A percentile compares a stretch with the other conserved stretches of the same genome.
These are phyloP conservation scores for Tortricodes alternella DNA, from an alignment of 2,888 invertebrate genomes.

Conservation along the genomic window DNA sequence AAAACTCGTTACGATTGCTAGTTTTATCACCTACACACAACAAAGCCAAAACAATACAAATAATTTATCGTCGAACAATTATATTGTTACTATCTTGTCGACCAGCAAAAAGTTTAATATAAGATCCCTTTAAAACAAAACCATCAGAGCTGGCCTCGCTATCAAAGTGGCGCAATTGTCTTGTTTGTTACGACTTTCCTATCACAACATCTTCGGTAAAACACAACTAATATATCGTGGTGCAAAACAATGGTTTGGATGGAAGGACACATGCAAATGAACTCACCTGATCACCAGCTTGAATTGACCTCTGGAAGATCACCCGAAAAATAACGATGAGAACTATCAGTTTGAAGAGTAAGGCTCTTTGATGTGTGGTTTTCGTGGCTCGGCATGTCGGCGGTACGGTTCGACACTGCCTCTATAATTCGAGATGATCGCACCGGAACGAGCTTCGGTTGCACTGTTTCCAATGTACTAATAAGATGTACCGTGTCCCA, in stretches of 20 bases:
- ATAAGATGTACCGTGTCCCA: neutral
- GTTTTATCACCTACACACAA: too few relatives aligned
- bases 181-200: slow-evolving; percentile 45
- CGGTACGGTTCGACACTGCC: slow-evolving; percentile 64
- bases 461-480: slow-evolving; percentile 51
- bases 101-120: slow-evolving; percentile 25
- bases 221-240: slow-evolving; percentile 57
- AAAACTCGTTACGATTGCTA: too few relatives aligned
- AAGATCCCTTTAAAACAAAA: slow-evolving; percentile 28
- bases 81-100: neutral
- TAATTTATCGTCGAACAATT: too few relatives aligned
- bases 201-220: slow-evolving; percentile 50
- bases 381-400: slow-evolving; percentile 54
- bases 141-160: slow-evolving; percentile 20
- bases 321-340: slow-evolving; percentile 28
- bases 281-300: slow-evolving; percentile 41
- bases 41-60: too few relatives aligned
- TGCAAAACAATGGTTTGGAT: slow-evolving; percentile 58
- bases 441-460: slow-evolving; percentile 67
- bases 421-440: slow-evolving; percentile 65
- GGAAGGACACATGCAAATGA: slow-evolving; percentile 67
- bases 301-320: slow-evolving; percentile 40
- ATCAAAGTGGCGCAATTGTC: slow-evolving; percentile 38
- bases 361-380: slow-evolving; percentile 33
- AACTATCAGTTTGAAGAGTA: slow-evolving; percentile 34